Evolutionary conservation across 2,797 vertebrate species (phyloP).

Genomic region (Poeciliopsis gracilis): DNA sequence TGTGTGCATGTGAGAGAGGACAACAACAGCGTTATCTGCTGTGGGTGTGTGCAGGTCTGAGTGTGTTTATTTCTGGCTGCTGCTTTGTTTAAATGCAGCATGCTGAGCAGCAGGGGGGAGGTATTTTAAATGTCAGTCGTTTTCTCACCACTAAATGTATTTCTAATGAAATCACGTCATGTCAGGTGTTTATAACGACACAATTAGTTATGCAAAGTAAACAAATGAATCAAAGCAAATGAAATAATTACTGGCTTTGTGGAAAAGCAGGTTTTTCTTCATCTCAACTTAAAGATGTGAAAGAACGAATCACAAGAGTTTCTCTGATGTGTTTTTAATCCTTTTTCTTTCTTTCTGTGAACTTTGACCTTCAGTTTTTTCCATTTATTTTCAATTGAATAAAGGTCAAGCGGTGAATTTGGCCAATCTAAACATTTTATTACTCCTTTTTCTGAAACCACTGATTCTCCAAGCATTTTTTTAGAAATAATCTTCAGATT

Average conservation of each 20-base stretch:
- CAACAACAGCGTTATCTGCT: constrained; percentile 11
- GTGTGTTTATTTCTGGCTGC: not conserved
- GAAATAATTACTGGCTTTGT: not conserved
- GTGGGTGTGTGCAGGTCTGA: not conserved
- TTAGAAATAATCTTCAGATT: not conserved
- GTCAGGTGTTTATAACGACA: not conserved
- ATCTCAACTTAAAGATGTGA: not conserved
- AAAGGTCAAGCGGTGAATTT: not conserved
- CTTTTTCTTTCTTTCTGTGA: not conserved
- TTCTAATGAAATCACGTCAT: not conserved
- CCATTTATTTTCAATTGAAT: not conserved
- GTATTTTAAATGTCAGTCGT: not conserved
- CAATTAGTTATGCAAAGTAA: not conserved
- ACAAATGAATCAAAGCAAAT: not conserved
- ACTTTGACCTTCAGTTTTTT: not conserved
- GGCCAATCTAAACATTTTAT: not conserved
- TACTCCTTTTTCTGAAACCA: not conserved
- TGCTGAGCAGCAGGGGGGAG: not conserved
- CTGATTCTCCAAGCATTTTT: not conserved
- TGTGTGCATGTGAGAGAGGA: constrained; percentile 45
- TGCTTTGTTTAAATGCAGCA: not conserved
- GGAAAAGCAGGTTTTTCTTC: not conserved
- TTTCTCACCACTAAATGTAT: not conserved
- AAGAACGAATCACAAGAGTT: not conserved
- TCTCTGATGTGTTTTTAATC: not conserved